Percentiles rank a stretch among this genome's conserved stretches.
Conservation (phyloP, 2,888 invertebrate genomes). For the Tridacna gigas region DNA sequence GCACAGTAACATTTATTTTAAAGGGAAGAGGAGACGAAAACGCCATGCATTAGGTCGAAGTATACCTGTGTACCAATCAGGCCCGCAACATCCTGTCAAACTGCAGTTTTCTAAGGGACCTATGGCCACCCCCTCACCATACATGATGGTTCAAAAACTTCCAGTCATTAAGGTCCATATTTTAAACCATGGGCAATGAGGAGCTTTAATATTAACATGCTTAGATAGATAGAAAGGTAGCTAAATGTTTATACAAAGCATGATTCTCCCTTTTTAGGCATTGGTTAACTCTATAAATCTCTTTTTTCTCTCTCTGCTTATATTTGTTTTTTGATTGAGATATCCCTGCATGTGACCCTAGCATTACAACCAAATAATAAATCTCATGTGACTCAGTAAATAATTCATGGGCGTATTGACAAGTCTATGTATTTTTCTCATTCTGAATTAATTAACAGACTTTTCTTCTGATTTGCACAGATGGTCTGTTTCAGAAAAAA, state of each 20-base stretch:
- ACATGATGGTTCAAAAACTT: slow-evolving; percentile 74
- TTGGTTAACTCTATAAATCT: not conserved
- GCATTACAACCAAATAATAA: no score
- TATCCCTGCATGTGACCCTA: no score
- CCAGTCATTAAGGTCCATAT: slow-evolving; percentile 78
- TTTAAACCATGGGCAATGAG: slow-evolving; percentile 69
- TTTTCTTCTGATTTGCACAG: no score
- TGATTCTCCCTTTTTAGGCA: slow-evolving; percentile 28
- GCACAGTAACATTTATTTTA: slow-evolving; percentile 45
- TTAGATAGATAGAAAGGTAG: slow-evolving; percentile 56
- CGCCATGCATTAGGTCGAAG: slow-evolving; percentile 58
- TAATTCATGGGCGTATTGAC: not conserved
- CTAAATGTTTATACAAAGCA: slow-evolving; percentile 64
- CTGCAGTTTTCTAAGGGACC: slow-evolving; percentile 73
- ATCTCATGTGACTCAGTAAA: not conserved
- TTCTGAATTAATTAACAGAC: no score
- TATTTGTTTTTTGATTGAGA: no score
- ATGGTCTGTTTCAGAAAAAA: no score
- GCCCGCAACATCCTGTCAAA: slow-evolving; percentile 62
- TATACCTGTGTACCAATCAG: slow-evolving; percentile 49
- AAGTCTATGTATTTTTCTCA: not conserved
- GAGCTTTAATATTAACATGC: slow-evolving; percentile 44
- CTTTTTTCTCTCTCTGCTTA: not conserved
- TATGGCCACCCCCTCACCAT: slow-evolving; percentile 63
- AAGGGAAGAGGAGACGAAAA: slow-evolving; percentile 71